A percentile compares a stretch with the other conserved stretches of the same genome.
These are phyloP conservation scores for Ischnus inquisitorius DNA, from an alignment of 2,888 invertebrate genomes.

Conservation along the genomic window DNA sequence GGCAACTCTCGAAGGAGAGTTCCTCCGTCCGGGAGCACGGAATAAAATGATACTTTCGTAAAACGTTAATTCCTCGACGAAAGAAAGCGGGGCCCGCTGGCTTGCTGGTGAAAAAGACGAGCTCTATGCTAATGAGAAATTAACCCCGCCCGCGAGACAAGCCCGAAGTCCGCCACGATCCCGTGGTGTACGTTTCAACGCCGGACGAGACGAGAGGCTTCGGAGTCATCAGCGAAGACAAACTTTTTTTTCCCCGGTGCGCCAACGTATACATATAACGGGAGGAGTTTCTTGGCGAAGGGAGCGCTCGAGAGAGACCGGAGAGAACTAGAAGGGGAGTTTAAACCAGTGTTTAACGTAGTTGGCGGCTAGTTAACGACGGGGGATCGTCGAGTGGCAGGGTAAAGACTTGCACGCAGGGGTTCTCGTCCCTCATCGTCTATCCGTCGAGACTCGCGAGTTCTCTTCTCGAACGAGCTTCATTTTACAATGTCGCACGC, in stretches of 20 bases:
- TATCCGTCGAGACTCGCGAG: slow-evolving; percentile 19
- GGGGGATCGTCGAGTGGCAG: slow-evolving; percentile 71
- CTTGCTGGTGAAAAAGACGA: background rate
- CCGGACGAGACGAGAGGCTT: slow-evolving; percentile 32
- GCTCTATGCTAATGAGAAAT: slow-evolving; percentile 64
- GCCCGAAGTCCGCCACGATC: slow-evolving; percentile 43
- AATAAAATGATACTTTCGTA: slow-evolving; percentile 36
- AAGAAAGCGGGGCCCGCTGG: slow-evolving; percentile 38
- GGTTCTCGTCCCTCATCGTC: slow-evolving; percentile 73
- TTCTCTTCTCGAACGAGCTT: background rate
- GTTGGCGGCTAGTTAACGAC: slow-evolving; percentile 81
- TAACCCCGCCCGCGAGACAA: slow-evolving; percentile 52
- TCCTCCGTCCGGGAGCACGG: background rate
- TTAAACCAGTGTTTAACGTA: slow-evolving; percentile 82
- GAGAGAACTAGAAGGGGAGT: slow-evolving; percentile 76
- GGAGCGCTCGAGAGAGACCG: slow-evolving; percentile 59
- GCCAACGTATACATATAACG: background rate
- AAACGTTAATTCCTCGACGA: slow-evolving; percentile 60
- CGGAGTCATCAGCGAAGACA: slow-evolving; percentile 47
- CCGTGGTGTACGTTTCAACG: slow-evolving; percentile 52
- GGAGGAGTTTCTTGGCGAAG: slow-evolving; percentile 26
- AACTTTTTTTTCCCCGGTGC: slow-evolving; percentile 39
- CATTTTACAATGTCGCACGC: slow-evolving; percentile 37
- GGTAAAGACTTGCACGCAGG: slow-evolving; percentile 71
- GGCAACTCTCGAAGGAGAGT: slow-evolving; percentile 22